Conservation (phyloP, 1,140 invertebrate genomes). For the Sminthurides bifidus region DNA sequence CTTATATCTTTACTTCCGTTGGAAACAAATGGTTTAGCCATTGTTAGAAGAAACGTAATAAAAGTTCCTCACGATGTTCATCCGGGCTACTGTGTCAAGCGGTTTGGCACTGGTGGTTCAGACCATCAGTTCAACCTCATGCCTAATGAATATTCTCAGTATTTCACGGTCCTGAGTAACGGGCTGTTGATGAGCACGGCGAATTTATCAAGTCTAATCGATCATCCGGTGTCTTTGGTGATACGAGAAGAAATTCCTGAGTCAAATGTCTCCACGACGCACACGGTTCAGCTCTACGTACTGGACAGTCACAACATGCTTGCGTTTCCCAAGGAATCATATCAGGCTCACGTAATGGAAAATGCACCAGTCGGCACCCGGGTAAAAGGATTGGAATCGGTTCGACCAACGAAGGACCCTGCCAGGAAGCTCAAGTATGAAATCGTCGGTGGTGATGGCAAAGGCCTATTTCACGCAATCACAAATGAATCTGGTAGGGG, state of each 20-base stretch:
- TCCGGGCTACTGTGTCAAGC: slow-evolving; percentile 69
- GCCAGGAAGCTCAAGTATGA: slow-evolving; percentile 56
- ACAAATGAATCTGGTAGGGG: slow-evolving; percentile 45
- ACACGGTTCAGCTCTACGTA: slow-evolving; percentile 66
- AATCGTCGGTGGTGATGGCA: slow-evolving; percentile 58
- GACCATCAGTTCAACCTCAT: slow-evolving; percentile 52
- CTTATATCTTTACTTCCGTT: background rate
- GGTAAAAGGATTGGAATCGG: slow-evolving; percentile 47
- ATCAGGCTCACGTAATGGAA: slow-evolving; percentile 54
- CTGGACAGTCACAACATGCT: slow-evolving; percentile 67
- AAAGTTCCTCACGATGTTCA: slow-evolving; percentile 58
- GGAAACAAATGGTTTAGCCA: slow-evolving; percentile 18
- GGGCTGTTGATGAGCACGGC: slow-evolving; percentile 81
- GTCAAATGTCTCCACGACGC: slow-evolving; percentile 61
- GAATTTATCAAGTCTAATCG: slow-evolving; percentile 63
- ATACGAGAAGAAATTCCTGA: slow-evolving; percentile 57
- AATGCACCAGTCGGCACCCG: slow-evolving; percentile 56
- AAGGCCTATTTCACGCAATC: slow-evolving; percentile 55
- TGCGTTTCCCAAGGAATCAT: slow-evolving; percentile 54
- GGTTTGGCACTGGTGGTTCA: slow-evolving; percentile 42
- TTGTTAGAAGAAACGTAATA: slow-evolving; percentile 33
- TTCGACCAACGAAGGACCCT: slow-evolving; percentile 37
- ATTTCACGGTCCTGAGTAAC: slow-evolving; percentile 73
- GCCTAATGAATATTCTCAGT: slow-evolving; percentile 63
- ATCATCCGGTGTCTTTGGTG: slow-evolving; percentile 62